Evolutionary conservation across 2,113 vertebrate species (phyloP).

Genomic region (Gracilinanus agilis): DNA sequence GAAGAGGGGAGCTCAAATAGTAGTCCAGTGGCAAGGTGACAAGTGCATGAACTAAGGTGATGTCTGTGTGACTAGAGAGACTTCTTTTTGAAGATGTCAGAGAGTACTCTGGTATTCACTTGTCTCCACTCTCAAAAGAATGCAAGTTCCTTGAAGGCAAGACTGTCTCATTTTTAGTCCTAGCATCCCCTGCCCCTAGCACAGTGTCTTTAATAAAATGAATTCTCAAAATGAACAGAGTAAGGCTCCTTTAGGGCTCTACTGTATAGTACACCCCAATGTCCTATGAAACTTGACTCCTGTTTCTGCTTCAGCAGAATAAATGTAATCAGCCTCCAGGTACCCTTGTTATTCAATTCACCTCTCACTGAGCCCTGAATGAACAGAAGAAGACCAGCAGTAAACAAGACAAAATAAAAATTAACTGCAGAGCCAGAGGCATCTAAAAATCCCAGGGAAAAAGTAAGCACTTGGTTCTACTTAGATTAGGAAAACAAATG

Average conservation of each 20-base stretch:
- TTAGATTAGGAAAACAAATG: constrained; percentile 46
- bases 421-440: constrained; percentile 52
- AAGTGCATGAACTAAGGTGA: neutral
- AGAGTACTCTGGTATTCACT: neutral
- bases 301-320: neutral
- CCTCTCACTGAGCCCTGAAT: constrained; percentile 1
- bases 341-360: constrained; percentile 23
- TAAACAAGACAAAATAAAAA: constrained; percentile 10
- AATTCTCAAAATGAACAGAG: neutral
- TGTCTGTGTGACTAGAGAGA: neutral
- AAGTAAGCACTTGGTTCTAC: neutral
- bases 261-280: neutral
- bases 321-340: neutral
- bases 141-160: neutral
- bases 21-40: neutral
- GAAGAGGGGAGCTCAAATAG: neutral
- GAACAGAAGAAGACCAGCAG: neutral
- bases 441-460: neutral
- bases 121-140: neutral
- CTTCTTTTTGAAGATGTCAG: neutral
- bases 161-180: neutral
- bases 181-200: neutral
- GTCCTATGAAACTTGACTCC: constrained; percentile 29
- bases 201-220: neutral
- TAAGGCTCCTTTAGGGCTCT: neutral